Conservation (phyloP, 2,888 invertebrate species). For the Leucophenga maculata region DNA sequence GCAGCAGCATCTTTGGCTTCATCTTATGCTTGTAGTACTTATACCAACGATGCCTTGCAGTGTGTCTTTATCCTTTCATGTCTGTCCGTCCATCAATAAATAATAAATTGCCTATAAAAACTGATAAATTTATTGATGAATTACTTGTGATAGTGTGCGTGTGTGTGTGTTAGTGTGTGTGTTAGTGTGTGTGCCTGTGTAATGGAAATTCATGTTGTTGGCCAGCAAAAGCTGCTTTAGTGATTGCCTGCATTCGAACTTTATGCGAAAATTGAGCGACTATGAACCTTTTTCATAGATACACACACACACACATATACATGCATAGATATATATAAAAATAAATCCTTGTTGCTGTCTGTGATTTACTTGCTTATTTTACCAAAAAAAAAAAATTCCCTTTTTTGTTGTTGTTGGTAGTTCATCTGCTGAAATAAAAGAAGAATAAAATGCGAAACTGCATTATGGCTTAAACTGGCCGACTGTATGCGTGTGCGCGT, state of each 20-base stretch:
- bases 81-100: conserved; percentile 52
- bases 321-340: background rate
- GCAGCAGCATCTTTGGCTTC: too few species aligned
- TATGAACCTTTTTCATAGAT: background rate
- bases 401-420: background rate
- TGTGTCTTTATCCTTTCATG: background rate
- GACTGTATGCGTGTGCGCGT: conserved; percentile 14
- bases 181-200: conserved; percentile 38
- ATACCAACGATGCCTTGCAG: too few species aligned
- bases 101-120: conserved; percentile 63
- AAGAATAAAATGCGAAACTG: conserved; percentile 12
- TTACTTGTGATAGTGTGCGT: conserved; percentile 29
- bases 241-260: background rate
- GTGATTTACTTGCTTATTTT: conserved; percentile 29
- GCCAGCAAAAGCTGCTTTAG: conserved; percentile 7
- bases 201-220: conserved; percentile 56
- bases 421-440: conserved; percentile 12
- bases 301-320: background rate
- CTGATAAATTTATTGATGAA: conserved; percentile 63
- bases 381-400: background rate
- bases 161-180: conserved; percentile 28
- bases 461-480: conserved; percentile 19
- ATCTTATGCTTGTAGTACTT: too few species aligned
- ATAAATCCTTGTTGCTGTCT: background rate
- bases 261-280: conserved; percentile 11